Evolutionary conservation across 1,140 invertebrate species (phyloP).

Genomic region (Elymnias hypermnestra): DNA sequence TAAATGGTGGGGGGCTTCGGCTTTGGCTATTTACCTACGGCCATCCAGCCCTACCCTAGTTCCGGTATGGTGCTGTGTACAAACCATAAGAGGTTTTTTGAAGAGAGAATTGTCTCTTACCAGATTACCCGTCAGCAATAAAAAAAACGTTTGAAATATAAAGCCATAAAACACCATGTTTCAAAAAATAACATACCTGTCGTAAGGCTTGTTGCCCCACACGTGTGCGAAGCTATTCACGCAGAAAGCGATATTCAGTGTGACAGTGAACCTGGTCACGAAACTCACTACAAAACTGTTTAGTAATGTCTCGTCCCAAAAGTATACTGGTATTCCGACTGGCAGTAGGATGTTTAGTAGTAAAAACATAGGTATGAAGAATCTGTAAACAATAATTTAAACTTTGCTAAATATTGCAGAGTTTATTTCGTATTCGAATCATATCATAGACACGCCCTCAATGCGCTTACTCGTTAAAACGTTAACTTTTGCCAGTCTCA

Average conservation of each 20-base stretch:
- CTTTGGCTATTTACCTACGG: no score
- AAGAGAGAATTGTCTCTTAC: no score
- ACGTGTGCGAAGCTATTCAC: conserved; percentile 96
- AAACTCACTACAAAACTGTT: conserved; percentile 91
- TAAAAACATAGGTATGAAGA: conserved; percentile 85
- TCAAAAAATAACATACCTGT: conserved; percentile 88
- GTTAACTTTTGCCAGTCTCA: no score
- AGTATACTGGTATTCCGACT: conserved; percentile 85
- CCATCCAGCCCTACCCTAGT: no score
- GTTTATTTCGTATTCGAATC: no score
- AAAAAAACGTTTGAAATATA: no score
- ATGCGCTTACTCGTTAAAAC: no score
- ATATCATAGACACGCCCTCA: no score
- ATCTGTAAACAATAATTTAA: conserved; percentile 66
- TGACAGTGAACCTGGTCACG: conserved; percentile 88
- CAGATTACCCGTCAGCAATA: no score
- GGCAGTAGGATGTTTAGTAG: conserved; percentile 88
- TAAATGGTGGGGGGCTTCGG: no score
- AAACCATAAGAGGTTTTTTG: no score
- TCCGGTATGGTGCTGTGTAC: no score
- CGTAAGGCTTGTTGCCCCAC: conserved; percentile 93
- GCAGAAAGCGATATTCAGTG: conserved; percentile 93
- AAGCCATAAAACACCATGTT: conserved; percentile 1
- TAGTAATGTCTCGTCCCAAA: conserved; percentile 88
- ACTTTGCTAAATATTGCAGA: neutral